A percentile compares a stretch with the other conserved stretches of the same genome.
phyloP scores from a whole-genome alignment of 2,888 invertebrate species.

The Oscheius onirici region DNA sequence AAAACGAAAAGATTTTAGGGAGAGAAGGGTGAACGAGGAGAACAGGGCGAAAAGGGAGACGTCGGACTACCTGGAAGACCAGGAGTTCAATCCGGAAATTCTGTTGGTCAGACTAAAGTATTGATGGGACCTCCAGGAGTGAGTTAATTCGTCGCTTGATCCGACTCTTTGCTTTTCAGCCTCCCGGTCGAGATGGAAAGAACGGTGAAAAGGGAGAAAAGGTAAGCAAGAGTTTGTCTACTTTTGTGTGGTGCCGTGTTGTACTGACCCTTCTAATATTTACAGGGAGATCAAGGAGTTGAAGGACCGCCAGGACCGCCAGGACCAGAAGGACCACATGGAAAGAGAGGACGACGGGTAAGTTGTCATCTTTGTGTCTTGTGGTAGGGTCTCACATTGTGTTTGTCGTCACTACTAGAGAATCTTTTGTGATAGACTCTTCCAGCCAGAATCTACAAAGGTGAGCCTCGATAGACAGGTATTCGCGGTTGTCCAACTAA shows the following conservation, averaged over 20 bases:
- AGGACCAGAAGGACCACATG: slow-evolving; percentile 63
- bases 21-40: slow-evolving; percentile 60
- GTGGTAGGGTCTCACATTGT: background rate
- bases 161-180: no score
- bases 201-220: slow-evolving; percentile 68
- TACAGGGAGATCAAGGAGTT: slow-evolving; percentile 62
- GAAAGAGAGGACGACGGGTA: slow-evolving; percentile 65
- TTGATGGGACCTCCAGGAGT: slow-evolving; percentile 63
- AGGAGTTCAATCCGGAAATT: slow-evolving; percentile 10
- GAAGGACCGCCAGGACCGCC: slow-evolving; percentile 62
- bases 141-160: no score
- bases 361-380: slow-evolving; percentile 34
- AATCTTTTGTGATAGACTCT: slow-evolving; percentile 12
- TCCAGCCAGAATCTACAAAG: slow-evolving; percentile 27
- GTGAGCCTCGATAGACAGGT: slow-evolving; percentile 21
- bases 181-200: slow-evolving; percentile 63
- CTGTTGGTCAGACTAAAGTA: slow-evolving; percentile 29
- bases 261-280: slow-evolving; percentile 6
- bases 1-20: slow-evolving; percentile 48
- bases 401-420: background rate
- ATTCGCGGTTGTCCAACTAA: slow-evolving; percentile 11
- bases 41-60: slow-evolving; percentile 45
- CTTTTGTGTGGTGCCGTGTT: background rate
- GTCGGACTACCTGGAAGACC: slow-evolving; percentile 53
- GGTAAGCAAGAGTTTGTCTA: slow-evolving; percentile 39